These are phyloP conservation scores for Thaleichthys pacificus DNA, from an alignment of 2,797 vertebrate genomes.

Conservation along the genomic window DNA sequence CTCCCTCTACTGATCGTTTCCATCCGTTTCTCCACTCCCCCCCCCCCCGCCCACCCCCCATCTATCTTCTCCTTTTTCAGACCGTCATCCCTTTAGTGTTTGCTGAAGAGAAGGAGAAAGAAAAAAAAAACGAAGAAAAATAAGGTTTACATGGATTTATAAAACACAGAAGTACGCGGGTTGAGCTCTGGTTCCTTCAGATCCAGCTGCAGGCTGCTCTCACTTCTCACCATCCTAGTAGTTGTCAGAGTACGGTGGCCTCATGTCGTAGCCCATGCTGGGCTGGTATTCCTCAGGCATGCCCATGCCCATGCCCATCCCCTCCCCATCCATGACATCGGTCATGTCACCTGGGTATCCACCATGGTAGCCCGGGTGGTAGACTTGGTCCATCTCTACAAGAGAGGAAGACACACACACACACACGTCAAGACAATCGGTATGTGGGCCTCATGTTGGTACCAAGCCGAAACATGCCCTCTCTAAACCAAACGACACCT, in stretches of 20 bases:
- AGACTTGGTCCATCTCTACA: conserved; percentile 66
- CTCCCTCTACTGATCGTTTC: conserved; percentile 38
- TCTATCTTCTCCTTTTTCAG: conserved; percentile 7
- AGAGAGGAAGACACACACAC: background rate
- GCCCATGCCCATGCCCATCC: conserved; percentile 46
- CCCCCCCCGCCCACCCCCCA: conserved; percentile 9
- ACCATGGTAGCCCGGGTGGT: conserved; percentile 23
- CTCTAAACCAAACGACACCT: too few species aligned
- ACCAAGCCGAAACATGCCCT: too few species aligned
- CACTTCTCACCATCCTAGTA: conserved; percentile 63
- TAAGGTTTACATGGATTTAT: background rate
- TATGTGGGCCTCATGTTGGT: background rate
- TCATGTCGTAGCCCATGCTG: conserved; percentile 47
- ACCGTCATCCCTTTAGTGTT: conserved; percentile 2
- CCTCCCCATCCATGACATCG: conserved; percentile 32
- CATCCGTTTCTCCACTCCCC: conserved; percentile 34
- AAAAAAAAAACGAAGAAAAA: conserved; percentile 6
- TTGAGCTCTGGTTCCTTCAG: background rate
- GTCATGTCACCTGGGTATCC: conserved; percentile 36
- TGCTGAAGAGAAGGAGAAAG: background rate
- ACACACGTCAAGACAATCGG: background rate
- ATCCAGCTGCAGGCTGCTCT: background rate
- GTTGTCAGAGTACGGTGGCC: conserved; percentile 33
- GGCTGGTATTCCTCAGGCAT: conserved; percentile 54
- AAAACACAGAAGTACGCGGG: background rate